These are phyloP conservation scores for Drosophila eugracilis DNA, from an alignment of 1,140 invertebrate species.

Conservation along the genomic window DNA sequence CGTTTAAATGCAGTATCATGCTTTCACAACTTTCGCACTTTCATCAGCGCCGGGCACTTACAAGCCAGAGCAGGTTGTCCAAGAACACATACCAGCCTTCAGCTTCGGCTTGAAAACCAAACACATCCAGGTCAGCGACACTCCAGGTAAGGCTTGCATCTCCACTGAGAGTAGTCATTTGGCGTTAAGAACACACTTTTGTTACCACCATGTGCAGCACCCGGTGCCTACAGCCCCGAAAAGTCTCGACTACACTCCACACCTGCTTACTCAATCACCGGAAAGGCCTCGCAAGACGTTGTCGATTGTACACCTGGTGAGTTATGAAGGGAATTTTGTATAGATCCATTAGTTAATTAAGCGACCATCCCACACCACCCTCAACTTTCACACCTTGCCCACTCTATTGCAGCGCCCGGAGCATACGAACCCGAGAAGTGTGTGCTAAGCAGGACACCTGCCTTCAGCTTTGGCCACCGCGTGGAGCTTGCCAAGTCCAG, in stretches of 20 bases:
- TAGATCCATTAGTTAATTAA: not conserved
- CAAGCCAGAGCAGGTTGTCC: constrained; percentile 88
- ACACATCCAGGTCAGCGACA: constrained; percentile 81
- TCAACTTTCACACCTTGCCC: not conserved
- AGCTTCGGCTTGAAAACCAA: constrained; percentile 87
- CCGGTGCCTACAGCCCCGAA: constrained; percentile 87
- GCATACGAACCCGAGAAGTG: constrained; percentile 92
- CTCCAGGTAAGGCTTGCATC: constrained; percentile 56
- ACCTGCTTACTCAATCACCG: constrained; percentile 87
- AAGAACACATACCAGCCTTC: constrained; percentile 87
- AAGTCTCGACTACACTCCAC: constrained; percentile 79
- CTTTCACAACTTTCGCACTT: constrained; percentile 80
- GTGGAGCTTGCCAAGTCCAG: constrained; percentile 85
- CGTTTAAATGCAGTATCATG: not conserved
- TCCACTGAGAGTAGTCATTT: not conserved
- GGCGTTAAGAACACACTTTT: not conserved
- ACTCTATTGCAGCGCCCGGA: constrained; percentile 88
- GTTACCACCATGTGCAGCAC: constrained; percentile 67
- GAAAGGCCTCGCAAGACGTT: constrained; percentile 87
- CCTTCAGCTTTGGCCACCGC: constrained; percentile 87
- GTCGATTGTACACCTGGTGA: constrained; percentile 86
- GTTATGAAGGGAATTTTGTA: not conserved
- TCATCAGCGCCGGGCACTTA: constrained; percentile 86
- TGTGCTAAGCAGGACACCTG: constrained; percentile 86
- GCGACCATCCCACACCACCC: not conserved